A percentile compares a stretch with the other conserved stretches of the same genome.
Conservation (phyloP, 2,888 invertebrate genomes). For the Nomada fabriciana region DNA sequence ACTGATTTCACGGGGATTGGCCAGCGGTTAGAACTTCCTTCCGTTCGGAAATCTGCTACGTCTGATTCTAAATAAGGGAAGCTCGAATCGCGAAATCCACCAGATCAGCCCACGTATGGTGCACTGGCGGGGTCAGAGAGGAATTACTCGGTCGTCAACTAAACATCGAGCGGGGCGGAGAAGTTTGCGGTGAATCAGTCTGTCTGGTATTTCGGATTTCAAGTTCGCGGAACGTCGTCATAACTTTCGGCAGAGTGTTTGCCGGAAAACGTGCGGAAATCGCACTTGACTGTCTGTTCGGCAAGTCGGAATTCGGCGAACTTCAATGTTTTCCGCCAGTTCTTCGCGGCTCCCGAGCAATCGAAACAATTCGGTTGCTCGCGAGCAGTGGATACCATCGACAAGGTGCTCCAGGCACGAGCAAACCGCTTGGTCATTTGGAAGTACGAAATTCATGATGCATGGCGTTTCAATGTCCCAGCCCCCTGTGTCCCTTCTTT, state of each 20-base stretch:
- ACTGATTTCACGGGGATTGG: constrained; percentile 36
- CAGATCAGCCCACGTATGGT: not conserved
- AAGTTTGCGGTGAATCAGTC: constrained; percentile 31
- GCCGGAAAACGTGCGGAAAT: constrained; percentile 33
- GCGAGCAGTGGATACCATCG: constrained; percentile 37
- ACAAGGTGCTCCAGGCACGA: not conserved
- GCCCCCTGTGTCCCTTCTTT: constrained; percentile 38
- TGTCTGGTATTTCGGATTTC: constrained; percentile 36
- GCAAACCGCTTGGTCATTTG: constrained; percentile 31
- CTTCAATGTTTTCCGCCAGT: too few relatives aligned
- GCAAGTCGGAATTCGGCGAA: too few relatives aligned
- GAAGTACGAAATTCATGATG: constrained; percentile 61
- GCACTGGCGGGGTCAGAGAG: not conserved
- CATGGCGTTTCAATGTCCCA: constrained; percentile 50
- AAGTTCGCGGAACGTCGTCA: constrained; percentile 38
- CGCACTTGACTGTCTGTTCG: not conserved
- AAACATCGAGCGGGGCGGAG: not conserved
- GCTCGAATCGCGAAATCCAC: constrained; percentile 7
- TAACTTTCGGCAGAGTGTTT: too few relatives aligned
- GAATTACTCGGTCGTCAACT: constrained; percentile 51
- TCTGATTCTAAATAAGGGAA: constrained; percentile 30
- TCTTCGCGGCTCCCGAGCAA: constrained; percentile 8
- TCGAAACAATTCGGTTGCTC: constrained; percentile 45
- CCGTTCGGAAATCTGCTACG: constrained; percentile 21
- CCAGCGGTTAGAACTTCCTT: not conserved